phyloP scores from a whole-genome alignment of 2,797 vertebrate species.

The Kryptolebias ocellatus region DNA sequence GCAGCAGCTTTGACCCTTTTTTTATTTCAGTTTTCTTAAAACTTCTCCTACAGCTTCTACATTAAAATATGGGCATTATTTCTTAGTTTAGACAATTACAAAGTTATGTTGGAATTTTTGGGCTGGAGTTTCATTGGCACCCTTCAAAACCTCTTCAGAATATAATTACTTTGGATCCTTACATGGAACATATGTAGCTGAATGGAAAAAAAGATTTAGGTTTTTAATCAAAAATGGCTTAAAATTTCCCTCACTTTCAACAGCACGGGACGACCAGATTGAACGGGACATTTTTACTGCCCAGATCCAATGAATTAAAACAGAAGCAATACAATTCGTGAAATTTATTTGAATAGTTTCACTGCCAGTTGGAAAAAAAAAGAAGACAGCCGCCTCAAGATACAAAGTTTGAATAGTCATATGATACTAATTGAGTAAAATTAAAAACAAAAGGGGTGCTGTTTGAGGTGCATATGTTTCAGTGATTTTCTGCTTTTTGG shows the following conservation, averaged over 20 bases:
- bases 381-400: conserved; percentile 31
- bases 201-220: background rate
- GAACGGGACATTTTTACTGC: conserved; percentile 2
- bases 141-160: background rate
- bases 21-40: no score
- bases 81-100: no score
- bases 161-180: background rate
- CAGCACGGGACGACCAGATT: background rate
- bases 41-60: no score
- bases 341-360: conserved; percentile 14
- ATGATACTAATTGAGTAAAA: conserved; percentile 47
- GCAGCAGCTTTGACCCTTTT: no score
- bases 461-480: conserved; percentile 2
- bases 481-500: background rate
- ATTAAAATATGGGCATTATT: no score
- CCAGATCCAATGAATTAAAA: conserved; percentile 5
- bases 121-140: no score
- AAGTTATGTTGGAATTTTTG: no score
- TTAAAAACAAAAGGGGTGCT: conserved; percentile 16
- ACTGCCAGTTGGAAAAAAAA: conserved; percentile 11
- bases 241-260: background rate
- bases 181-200: background rate
- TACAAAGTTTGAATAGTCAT: conserved; percentile 22
- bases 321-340: conserved; percentile 29
- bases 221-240: background rate